Conservation (phyloP, 2,113 vertebrate genomes). For the Nasalis larvatus region DNA sequence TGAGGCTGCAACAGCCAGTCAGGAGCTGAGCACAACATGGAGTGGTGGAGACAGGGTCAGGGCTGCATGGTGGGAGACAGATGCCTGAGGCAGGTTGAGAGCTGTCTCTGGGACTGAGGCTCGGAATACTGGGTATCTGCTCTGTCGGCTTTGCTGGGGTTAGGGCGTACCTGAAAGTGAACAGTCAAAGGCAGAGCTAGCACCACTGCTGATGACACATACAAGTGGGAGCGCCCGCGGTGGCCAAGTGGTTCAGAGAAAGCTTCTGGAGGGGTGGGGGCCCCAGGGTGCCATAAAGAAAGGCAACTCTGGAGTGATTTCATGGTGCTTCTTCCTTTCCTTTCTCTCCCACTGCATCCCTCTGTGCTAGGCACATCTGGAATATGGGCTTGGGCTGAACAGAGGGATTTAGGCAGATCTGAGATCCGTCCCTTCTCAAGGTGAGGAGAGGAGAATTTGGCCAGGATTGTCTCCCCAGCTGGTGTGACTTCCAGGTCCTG, state of each 20-base stretch:
- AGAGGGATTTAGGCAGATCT: background rate
- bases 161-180: background rate
- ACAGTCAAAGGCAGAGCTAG: background rate
- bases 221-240: background rate
- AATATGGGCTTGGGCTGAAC: background rate
- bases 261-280: background rate
- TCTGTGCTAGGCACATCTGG: background rate
- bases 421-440: background rate
- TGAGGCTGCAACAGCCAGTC: background rate
- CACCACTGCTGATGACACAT: background rate
- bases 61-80: background rate
- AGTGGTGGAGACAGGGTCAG: background rate
- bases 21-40: background rate
- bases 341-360: background rate
- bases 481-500: slow-evolving; percentile 6
- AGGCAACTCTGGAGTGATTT: background rate
- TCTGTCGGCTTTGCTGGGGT: background rate
- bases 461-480: background rate
- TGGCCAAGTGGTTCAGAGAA: background rate
- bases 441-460: background rate
- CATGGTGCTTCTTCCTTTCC: background rate
- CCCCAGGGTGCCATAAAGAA: background rate
- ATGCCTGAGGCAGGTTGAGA: background rate
- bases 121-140: background rate
- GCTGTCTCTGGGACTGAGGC: background rate